A percentile compares a stretch with the other conserved stretches of the same genome.
phyloP scores from a whole-genome alignment of 2,113 vertebrate genomes.

The Anthoscopus minutus region DNA sequence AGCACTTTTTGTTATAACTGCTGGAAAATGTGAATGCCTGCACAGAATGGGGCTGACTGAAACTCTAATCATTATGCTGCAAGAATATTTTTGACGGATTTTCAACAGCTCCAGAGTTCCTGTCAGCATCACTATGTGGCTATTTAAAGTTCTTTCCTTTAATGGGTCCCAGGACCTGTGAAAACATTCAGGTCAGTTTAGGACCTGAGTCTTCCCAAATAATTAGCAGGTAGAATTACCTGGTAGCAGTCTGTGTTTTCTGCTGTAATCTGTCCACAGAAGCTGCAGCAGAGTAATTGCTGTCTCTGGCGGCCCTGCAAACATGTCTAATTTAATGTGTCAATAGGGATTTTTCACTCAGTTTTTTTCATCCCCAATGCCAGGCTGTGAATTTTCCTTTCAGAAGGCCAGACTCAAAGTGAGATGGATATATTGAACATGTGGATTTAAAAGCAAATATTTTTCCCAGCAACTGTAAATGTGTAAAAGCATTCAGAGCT shows the following conservation, averaged over 20 bases:
- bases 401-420: constrained; percentile 46
- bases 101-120: constrained; percentile 60
- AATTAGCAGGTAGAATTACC: constrained; percentile 72
- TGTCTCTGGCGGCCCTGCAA: constrained; percentile 50
- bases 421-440: constrained; percentile 54
- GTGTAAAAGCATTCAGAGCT: constrained; percentile 52
- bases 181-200: constrained; percentile 67
- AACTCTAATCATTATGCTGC: constrained; percentile 56
- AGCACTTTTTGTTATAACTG: constrained; percentile 59
- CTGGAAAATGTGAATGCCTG: constrained; percentile 51
- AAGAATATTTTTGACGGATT: constrained; percentile 67
- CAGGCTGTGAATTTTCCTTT: constrained; percentile 55
- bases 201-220: constrained; percentile 61
- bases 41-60: constrained; percentile 23
- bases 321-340: constrained; percentile 70
- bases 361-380: constrained; percentile 37
- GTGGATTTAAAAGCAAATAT: constrained; percentile 50
- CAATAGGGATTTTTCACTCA: constrained; percentile 64
- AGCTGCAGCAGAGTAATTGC: constrained; percentile 46
- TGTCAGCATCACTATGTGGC: constrained; percentile 44
- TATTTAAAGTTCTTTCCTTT: constrained; percentile 55
- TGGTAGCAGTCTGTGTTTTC: constrained; percentile 60
- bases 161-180: constrained; percentile 59
- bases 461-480: constrained; percentile 5
- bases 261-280: constrained; percentile 40